Conservation (phyloP, 2,113 vertebrate species). For the Isurus oxyrinchus region DNA sequence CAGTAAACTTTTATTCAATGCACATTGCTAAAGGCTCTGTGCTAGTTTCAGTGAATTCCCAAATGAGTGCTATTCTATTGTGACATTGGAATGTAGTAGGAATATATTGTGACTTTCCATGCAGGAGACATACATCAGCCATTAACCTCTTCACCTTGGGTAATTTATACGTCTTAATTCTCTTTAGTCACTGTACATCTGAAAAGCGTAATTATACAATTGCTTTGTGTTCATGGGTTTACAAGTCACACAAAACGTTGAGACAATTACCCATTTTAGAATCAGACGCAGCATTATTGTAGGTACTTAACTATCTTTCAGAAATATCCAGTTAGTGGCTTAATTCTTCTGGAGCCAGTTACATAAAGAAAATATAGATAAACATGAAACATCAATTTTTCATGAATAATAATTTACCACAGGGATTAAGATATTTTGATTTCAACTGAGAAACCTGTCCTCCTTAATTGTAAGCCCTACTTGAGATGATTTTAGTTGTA, state of each 20-base stretch:
- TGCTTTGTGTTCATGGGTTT: neutral
- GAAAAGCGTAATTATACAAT: neutral
- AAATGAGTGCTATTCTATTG: slow-evolving; percentile 1
- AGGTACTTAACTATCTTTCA: neutral
- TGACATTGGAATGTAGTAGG: neutral
- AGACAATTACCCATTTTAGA: neutral
- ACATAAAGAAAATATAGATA: neutral
- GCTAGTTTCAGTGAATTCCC: neutral
- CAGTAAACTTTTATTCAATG: slow-evolving; percentile 8
- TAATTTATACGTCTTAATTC: neutral
- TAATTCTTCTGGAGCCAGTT: neutral
- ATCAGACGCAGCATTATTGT: neutral
- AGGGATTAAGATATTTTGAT: neutral
- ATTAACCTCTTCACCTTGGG: slow-evolving; percentile 19
- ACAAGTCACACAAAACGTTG: neutral
- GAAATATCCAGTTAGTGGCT: neutral
- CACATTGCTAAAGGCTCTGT: neutral
- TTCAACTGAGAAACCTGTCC: neutral
- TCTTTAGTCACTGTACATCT: neutral
- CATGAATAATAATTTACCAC: neutral
- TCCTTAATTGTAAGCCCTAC: neutral
- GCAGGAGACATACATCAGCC: neutral
- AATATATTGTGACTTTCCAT: neutral
- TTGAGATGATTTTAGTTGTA: neutral
- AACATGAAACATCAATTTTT: neutral